Conservation (phyloP, 2,797 vertebrate genomes). For the Sylvia borin region DNA sequence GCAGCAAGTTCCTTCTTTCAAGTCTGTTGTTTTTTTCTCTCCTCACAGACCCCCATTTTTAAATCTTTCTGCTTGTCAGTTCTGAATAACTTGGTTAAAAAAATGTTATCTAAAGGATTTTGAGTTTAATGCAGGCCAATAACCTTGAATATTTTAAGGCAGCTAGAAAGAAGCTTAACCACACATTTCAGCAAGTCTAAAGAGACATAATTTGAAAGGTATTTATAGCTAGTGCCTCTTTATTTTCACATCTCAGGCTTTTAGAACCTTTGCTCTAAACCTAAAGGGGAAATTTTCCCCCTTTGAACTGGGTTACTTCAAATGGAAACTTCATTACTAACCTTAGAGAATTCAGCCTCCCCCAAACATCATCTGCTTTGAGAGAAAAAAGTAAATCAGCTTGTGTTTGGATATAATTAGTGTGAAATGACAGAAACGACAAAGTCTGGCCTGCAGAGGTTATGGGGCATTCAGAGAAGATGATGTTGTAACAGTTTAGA, state of each 20-base stretch:
- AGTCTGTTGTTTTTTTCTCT: not conserved
- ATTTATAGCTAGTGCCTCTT: conserved; percentile 45
- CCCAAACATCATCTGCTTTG: conserved; percentile 52
- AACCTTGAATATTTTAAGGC: conserved; percentile 65
- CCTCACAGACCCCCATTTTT: not conserved
- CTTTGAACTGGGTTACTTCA: conserved; percentile 69
- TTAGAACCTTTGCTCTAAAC: conserved; percentile 71
- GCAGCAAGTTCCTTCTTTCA: not conserved
- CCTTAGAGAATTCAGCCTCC: conserved; percentile 53
- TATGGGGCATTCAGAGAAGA: not conserved
- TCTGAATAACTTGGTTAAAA: conserved; percentile 42
- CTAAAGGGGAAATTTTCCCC: conserved; percentile 29
- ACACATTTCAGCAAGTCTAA: conserved; percentile 63
- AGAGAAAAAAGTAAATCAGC: not conserved
- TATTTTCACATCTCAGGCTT: conserved; percentile 67
- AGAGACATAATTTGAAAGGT: conserved; percentile 66
- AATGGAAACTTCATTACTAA: conserved; percentile 66
- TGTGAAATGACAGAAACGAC: conserved; percentile 15
- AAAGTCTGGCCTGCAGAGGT: conserved; percentile 22
- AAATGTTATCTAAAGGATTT: conserved; percentile 51
- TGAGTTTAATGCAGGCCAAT: conserved; percentile 59
- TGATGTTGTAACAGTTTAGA: not conserved
- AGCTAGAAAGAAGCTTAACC: conserved; percentile 62
- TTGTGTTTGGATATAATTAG: conserved; percentile 40
- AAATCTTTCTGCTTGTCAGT: conserved; percentile 16